These are phyloP conservation scores for Sthenelais limicola DNA, from an alignment of 2,888 invertebrate genomes.

Conservation along the genomic window DNA sequence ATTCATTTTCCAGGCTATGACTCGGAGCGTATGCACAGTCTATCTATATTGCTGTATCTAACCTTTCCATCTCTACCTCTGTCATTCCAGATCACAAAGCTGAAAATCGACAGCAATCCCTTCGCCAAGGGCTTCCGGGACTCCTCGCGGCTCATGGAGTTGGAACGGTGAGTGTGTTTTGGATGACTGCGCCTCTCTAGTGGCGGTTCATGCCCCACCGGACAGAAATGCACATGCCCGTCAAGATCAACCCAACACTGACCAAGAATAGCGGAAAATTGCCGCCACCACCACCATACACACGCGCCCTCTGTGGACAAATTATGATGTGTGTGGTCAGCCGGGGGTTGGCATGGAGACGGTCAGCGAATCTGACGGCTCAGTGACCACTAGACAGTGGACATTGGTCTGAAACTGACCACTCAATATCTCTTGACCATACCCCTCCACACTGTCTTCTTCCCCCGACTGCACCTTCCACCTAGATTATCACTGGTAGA, in stretches of 20 bases:
- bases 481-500: conserved; percentile 24
- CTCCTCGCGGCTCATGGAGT: conserved; percentile 74
- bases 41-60: too few relatives aligned
- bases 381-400: conserved; percentile 26
- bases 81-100: conserved; percentile 87
- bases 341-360: too few relatives aligned
- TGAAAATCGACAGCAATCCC: conserved; percentile 99
- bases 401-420: not conserved
- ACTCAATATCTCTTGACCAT: not conserved
- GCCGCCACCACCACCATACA: too few relatives aligned
- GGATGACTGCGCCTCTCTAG: conserved; percentile 3
- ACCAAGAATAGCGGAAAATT: conserved; percentile 19
- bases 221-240: not conserved
- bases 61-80: too few relatives aligned
- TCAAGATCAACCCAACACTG: not conserved
- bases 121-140: conserved; percentile 99
- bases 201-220: not conserved
- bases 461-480: not conserved
- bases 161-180: conserved; percentile 63
- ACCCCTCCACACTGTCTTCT: not conserved
- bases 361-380: too few relatives aligned
- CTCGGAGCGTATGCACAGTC: too few relatives aligned
- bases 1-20: too few relatives aligned
- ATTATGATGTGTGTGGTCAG: conserved; percentile 33
- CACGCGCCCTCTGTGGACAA: too few relatives aligned